These are phyloP conservation scores for Drosophila neutralis DNA, from an alignment of 2,888 invertebrate genomes.

Conservation along the genomic window DNA sequence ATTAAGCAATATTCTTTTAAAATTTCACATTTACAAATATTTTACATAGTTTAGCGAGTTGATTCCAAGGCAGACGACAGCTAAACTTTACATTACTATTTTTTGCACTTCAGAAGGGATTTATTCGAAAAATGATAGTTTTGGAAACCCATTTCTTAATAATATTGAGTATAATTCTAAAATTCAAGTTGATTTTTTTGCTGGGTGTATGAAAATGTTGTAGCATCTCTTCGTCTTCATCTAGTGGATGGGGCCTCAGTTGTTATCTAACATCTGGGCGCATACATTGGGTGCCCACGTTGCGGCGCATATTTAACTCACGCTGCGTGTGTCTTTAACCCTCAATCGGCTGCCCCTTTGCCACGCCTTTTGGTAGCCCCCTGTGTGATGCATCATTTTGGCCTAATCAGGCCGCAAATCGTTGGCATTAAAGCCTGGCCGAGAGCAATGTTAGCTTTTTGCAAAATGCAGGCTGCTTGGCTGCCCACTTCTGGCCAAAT, in stretches of 20 bases:
- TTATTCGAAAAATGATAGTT: no score
- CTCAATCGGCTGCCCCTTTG: background rate
- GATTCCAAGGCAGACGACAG: background rate
- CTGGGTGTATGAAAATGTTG: background rate
- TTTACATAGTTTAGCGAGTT: background rate
- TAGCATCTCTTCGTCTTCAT: slow-evolving; percentile 1
- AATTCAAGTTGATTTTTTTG: background rate
- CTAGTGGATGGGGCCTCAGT: slow-evolving; percentile 17
- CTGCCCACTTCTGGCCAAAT: slow-evolving; percentile 57
- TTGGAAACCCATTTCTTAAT: background rate
- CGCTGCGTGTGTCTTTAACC: slow-evolving; percentile 69
- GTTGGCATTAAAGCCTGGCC: slow-evolving; percentile 74
- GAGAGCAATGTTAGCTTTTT: slow-evolving; percentile 69
- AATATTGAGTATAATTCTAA: background rate
- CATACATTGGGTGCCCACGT: slow-evolving; percentile 63
- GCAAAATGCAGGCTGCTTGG: slow-evolving; percentile 47
- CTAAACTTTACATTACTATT: background rate
- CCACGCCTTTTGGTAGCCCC: slow-evolving; percentile 2
- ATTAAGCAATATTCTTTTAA: background rate
- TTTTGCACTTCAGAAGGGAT: background rate
- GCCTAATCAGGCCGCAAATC: slow-evolving; percentile 76
- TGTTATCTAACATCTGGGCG: slow-evolving; percentile 61
- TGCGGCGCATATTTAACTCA: slow-evolving; percentile 72
- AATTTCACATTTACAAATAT: slow-evolving; percentile 18
- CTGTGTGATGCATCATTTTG: slow-evolving; percentile 77